Percentiles rank a stretch among this genome's conserved stretches.
Evolutionary conservation across 1,140 invertebrate genomes (phyloP).

Genomic region (Maconellicoccus hirsutus): DNA sequence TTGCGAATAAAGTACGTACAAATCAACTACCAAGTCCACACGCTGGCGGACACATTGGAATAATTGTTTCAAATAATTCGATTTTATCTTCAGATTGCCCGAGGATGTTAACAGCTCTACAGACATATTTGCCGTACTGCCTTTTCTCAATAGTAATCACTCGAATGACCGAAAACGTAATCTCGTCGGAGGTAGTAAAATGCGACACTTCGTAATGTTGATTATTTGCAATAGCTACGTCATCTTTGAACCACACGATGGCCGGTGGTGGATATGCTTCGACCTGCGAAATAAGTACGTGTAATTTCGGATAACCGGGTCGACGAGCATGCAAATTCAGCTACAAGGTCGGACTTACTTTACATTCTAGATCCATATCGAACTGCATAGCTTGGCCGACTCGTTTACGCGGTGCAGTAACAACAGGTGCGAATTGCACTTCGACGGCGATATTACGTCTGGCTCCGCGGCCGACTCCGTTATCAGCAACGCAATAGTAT

Average conservation of each 20-base stretch:
- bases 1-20: too few relatives aligned
- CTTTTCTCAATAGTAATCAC: slow-evolving; percentile 83
- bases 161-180: slow-evolving; percentile 74
- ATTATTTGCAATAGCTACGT: slow-evolving; percentile 66
- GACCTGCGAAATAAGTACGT: slow-evolving; percentile 36
- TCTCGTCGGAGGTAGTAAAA: slow-evolving; percentile 79
- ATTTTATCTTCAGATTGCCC: slow-evolving; percentile 62
- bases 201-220: slow-evolving; percentile 82
- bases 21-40: slow-evolving; percentile 48
- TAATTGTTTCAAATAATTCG: slow-evolving; percentile 75
- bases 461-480: slow-evolving; percentile 72
- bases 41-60: slow-evolving; percentile 83
- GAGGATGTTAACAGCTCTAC: slow-evolving; percentile 76
- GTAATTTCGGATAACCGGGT: too few relatives aligned
- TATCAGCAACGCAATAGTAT: slow-evolving; percentile 88
- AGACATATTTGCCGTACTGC: slow-evolving; percentile 76
- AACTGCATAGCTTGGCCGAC: slow-evolving; percentile 79
- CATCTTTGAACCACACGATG: slow-evolving; percentile 76
- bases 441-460: slow-evolving; percentile 77
- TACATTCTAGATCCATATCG: slow-evolving; percentile 84
- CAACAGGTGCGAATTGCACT: slow-evolving; percentile 76
- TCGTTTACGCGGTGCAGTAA: slow-evolving; percentile 66
- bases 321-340: too few relatives aligned
- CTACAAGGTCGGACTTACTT: too few relatives aligned
- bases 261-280: slow-evolving; percentile 86